Conservation (phyloP, 2,888 invertebrate species). For the Acrobasis consociella region DNA sequence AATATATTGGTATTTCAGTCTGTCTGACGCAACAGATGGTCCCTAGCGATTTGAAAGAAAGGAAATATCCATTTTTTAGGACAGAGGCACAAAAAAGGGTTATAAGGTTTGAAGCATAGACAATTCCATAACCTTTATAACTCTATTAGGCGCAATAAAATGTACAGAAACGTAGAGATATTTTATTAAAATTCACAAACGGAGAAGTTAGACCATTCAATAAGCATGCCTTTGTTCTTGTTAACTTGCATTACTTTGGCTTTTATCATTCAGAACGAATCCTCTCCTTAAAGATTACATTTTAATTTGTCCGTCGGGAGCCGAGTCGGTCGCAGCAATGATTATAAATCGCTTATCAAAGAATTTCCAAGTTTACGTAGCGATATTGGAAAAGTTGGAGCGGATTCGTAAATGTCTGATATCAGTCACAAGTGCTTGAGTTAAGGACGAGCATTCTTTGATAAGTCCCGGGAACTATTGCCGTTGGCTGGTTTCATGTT, state of each 20-base stretch:
- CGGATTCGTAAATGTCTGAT: conserved; percentile 59
- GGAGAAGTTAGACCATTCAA: background rate
- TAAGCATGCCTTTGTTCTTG: background rate
- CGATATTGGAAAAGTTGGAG: conserved; percentile 72
- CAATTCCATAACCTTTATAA: too few relatives aligned
- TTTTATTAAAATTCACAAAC: background rate
- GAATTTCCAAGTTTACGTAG: conserved; percentile 61
- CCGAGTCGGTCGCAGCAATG: conserved; percentile 49
- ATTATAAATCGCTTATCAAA: conserved; percentile 78
- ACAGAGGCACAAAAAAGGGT: too few relatives aligned
- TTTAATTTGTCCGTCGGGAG: conserved; percentile 50
- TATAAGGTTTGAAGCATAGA: too few relatives aligned
- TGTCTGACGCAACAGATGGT: too few relatives aligned
- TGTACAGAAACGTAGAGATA: too few relatives aligned
- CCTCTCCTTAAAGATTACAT: conserved; percentile 47
- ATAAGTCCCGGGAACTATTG: conserved; percentile 30
- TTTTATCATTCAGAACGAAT: conserved; percentile 13
- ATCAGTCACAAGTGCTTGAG: conserved; percentile 59
- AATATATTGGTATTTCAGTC: too few relatives aligned
- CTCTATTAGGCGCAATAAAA: too few relatives aligned
- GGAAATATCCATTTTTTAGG: too few relatives aligned
- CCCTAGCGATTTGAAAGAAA: too few relatives aligned
- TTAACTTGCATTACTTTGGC: conserved; percentile 5
- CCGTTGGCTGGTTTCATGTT: conserved; percentile 17
- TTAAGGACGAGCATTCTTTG: conserved; percentile 43